These are phyloP conservation scores for Limosa lapponica DNA, from an alignment of 2,797 vertebrate genomes.

Conservation along the genomic window DNA sequence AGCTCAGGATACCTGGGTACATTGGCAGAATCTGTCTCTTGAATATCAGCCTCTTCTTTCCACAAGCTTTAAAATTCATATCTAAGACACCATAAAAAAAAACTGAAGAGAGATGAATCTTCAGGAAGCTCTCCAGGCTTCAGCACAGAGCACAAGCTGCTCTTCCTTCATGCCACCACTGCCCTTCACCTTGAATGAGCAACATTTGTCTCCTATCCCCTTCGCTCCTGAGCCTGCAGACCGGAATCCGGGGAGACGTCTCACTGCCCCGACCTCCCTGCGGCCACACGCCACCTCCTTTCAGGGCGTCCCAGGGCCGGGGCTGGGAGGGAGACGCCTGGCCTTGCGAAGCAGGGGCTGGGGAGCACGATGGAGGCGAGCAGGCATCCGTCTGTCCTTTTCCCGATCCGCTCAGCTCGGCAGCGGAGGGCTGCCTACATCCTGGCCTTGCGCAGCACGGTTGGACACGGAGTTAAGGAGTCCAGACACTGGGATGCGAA, in stretches of 20 bases:
- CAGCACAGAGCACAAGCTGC: neutral
- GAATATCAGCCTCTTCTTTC: neutral
- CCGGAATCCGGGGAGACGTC: neutral
- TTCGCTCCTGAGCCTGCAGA: neutral
- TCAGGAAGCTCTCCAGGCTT: neutral
- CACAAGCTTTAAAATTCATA: neutral
- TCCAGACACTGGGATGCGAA: accelerated
- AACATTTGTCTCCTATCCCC: neutral
- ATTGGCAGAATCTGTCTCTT: neutral
- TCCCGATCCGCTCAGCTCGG: neutral
- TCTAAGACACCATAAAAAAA: neutral
- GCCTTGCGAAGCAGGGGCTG: neutral
- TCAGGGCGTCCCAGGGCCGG: neutral
- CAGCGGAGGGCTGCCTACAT: neutral
- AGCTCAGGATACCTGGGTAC: neutral
- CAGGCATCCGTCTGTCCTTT: neutral
- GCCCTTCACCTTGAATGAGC: conserved; percentile 21
- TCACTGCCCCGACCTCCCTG: neutral
- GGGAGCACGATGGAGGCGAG: neutral
- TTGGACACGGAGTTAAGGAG: conserved; percentile 16
- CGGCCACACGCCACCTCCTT: neutral
- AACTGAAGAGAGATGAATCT: neutral
- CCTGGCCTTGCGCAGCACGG: neutral
- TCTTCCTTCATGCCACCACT: neutral
- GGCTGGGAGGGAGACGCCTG: neutral